Base-by-base conservation (phyloP, 2,113 vertebrate genomes). In the Cairina moschata region DNA sequence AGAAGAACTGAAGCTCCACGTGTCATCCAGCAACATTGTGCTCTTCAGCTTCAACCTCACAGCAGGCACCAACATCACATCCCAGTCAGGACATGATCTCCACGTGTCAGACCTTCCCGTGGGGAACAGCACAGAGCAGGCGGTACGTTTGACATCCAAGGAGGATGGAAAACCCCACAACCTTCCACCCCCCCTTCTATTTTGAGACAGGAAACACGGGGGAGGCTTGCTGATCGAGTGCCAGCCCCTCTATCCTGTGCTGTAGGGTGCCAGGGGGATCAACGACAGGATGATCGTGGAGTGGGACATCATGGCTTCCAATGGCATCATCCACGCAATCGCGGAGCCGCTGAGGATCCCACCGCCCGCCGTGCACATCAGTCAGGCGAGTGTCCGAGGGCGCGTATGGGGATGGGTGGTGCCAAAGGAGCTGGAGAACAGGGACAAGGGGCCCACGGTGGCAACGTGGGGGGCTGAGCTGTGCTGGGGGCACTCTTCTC, bases 251-350 rank as follows among this genome's bases (percentile, higher is more conserved):
- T 86, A 86, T 88, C 80, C 76, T 62, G 48, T 52, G 38, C 32
- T 73, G 42, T 58, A 98, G 98, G 97, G 84, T 9, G 91, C 71
- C 11, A 99, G 98, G 88, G 48, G 98, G 65, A 98, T 99, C 91
- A 98, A 99, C 84, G 86, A 98, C 68, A 98, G 96, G 6, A 76
- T 85, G 36, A 96, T 99, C 52, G 46, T 99, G 69, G 76, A 97
- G 13, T 99, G 99, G 99, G 98, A 99, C 96, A 99, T 99, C 77
- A 11, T 98, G 15, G 98, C 99, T 15, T 98, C 97, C 67, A 99
- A 99, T 2, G 99, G 99, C 55, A 98, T 99, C 91, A 99, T 99
- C 88, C 99, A 99, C 0, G 95, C 98, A 38, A 98, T 99, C 5
- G 98, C 98, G 18, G 98, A 97, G 29, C 99, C 99, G 0, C 96